Evolutionary conservation across 2,113 vertebrate genomes (phyloP).

Genomic region (Cyrtonyx montezumae): DNA sequence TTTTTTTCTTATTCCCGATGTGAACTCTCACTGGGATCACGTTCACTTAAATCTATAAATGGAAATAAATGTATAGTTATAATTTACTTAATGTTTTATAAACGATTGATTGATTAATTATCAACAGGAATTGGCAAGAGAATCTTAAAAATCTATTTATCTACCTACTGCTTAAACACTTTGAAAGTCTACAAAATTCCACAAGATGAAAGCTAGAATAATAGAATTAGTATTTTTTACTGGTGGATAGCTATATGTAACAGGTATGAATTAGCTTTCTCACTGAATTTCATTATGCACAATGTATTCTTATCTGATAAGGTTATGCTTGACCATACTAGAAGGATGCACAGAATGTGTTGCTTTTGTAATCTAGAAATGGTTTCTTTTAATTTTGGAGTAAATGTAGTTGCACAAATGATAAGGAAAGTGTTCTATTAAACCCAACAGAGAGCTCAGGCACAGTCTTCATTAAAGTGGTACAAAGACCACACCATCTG

Average conservation of each 20-base stretch:
- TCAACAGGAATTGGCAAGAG: neutral
- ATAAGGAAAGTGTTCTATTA: neutral
- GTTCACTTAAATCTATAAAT: neutral
- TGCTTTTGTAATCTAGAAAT: conserved; percentile 4
- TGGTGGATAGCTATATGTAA: neutral
- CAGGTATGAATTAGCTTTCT: neutral
- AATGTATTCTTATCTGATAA: neutral
- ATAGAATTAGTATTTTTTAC: neutral
- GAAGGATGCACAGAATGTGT: neutral
- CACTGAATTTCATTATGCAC: neutral
- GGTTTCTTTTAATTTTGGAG: conserved; percentile 16
- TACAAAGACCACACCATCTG: conserved; percentile 71
- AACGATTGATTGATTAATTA: neutral
- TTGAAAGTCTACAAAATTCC: neutral
- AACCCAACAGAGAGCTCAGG: conserved; percentile 43
- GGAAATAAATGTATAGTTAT: neutral
- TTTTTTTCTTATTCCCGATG: neutral
- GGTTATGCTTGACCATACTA: neutral
- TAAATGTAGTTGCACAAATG: neutral
- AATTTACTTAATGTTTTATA: neutral
- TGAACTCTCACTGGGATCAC: neutral
- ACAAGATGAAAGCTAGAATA: neutral
- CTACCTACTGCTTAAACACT: neutral
- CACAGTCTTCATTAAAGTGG: conserved; percentile 60
- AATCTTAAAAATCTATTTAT: neutral